phyloP scores from a whole-genome alignment of 2,797 vertebrate genomes.

The Iguana delicatissima region DNA sequence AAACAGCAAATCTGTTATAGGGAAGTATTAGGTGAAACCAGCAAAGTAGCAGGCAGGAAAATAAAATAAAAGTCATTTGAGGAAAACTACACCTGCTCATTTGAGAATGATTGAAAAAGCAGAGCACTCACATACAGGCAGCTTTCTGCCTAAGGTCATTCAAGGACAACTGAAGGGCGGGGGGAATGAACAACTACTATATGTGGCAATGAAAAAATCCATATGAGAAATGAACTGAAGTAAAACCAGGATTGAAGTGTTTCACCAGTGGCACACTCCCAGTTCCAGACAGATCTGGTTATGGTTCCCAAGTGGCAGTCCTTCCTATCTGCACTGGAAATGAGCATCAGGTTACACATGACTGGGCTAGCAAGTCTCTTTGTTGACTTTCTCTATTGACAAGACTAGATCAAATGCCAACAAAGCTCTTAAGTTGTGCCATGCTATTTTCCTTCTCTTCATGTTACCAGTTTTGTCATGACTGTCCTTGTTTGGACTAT shows the following conservation, averaged over 20 bases:
- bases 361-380: background rate
- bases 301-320: background rate
- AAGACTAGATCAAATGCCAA: background rate
- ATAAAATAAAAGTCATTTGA: background rate
- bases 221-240: too few species aligned
- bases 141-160: background rate
- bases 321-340: background rate
- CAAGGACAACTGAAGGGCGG: background rate
- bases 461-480: background rate
- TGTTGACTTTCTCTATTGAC: background rate
- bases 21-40: background rate
- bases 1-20: background rate
- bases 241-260: background rate
- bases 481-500: background rate
- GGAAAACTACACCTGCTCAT: background rate
- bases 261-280: background rate
- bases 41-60: background rate
- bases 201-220: background rate
- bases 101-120: constrained; percentile 6
- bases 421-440: background rate
- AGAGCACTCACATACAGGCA: background rate
- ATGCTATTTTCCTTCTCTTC: background rate
- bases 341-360: background rate
- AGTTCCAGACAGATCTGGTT: background rate
- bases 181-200: background rate